Evolutionary conservation across 2,888 invertebrate species (phyloP), one percentile per base, ranked within the genome.

Genomic region (Empis livida): DNA sequence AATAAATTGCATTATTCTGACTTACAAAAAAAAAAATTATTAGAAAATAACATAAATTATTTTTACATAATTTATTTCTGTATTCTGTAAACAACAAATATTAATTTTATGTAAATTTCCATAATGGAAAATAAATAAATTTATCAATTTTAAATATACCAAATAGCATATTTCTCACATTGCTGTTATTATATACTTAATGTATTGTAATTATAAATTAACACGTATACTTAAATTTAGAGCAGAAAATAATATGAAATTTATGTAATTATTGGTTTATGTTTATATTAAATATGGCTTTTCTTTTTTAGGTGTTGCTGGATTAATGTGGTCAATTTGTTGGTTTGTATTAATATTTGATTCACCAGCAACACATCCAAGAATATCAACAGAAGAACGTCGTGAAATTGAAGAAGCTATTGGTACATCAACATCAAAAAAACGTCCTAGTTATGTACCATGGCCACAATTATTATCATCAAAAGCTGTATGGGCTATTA

Each of bases 341-440:
- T 91, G 90, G 90, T 85, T 88, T 70, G 72, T 80, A 0, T 73
- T 89, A 42, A 78, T 89, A 5, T 87, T 78, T 64, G 89, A 90
- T 64, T 80, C 84, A 1, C 91, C 91, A 0, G 82, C 82, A 0
- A 76, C 81, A 49, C 91, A 91, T 69, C 90, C 90, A 1, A 76
- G 88, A 58, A 90, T 91, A 55, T 75, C 80, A 0, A 71, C 74
- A 11, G 78, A 82, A 38, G 91, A 91, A 63, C 71, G 81, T 47
- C 73, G 74, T 50, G 80, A 73, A 62, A 83, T 90, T 48, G 79
- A 86, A 68, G 78, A 78, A 47, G 77, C 80, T 2, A 77, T 89
- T 53, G 84, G 82, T 6, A 75, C 74, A 43, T 75, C 79, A 32
- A 70, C 72, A 10, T 72, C 72, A 13, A 71, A 68, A 51, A 78